These are phyloP conservation scores for Eilema griseolum DNA, from an alignment of 2,888 invertebrate species.

Conservation along the genomic window DNA sequence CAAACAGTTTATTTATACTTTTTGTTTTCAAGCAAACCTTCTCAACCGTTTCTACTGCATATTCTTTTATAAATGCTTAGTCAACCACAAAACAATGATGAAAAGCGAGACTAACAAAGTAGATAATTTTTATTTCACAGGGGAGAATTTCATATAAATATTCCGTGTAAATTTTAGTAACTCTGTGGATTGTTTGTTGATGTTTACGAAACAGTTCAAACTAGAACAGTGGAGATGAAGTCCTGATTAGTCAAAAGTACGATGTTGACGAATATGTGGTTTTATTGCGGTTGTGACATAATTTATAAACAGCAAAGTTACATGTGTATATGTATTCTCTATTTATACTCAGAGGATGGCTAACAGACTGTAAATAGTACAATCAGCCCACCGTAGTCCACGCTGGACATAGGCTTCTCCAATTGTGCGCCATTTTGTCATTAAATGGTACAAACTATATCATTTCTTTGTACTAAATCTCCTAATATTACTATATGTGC, in stretches of 20 bases:
- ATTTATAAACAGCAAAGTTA: not conserved
- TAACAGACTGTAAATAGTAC: not conserved
- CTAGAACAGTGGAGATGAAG: not conserved
- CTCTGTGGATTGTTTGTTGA: not conserved
- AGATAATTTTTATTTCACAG: not conserved
- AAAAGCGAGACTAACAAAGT: not conserved
- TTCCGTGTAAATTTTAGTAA: not conserved
- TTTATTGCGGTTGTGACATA: not conserved
- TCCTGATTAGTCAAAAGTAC: not conserved
- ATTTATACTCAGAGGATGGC: not conserved
- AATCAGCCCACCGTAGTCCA: too few species aligned
- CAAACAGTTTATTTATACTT: not conserved
- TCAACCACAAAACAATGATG: conserved; percentile 7
- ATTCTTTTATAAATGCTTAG: conserved; percentile 2
- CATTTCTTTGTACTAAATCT: not conserved
- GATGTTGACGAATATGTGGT: not conserved
- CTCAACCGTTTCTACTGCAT: not conserved
- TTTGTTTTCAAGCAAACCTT: not conserved
- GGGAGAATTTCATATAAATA: not conserved
- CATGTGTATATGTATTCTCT: not conserved
- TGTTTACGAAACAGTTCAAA: not conserved
- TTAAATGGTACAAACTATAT: not conserved
- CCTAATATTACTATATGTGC: not conserved
- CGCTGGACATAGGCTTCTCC: too few species aligned
- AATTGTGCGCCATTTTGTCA: too few species aligned